Evolutionary conservation across 1,140 invertebrate species (phyloP).

Genomic region (Drosophila ironensis): DNA sequence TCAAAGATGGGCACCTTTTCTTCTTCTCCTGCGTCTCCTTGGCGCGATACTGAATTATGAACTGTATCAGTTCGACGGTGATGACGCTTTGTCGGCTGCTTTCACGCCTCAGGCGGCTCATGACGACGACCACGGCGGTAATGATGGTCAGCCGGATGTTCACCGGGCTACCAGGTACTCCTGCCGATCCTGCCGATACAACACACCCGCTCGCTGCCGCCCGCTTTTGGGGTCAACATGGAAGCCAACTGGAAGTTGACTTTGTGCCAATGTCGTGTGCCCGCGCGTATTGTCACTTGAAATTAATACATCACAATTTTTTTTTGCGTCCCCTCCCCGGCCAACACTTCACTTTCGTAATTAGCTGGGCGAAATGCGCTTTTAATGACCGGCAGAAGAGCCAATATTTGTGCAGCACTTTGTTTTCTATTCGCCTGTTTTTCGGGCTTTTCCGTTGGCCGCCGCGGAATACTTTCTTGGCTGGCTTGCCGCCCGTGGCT

Average conservation of each 20-base stretch:
- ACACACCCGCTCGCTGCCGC: conserved; percentile 16
- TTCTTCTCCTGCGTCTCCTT: conserved; percentile 80
- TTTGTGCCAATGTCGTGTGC: conserved; percentile 71
- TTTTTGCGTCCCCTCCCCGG: not conserved
- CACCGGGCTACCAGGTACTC: conserved; percentile 28
- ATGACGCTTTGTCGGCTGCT: conserved; percentile 79
- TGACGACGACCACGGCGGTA: conserved; percentile 62
- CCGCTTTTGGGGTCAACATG: conserved; percentile 41
- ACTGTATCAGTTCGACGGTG: conserved; percentile 80
- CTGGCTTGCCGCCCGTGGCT: conserved; percentile 14
- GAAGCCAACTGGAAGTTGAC: conserved; percentile 53
- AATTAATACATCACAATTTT: conserved; percentile 48
- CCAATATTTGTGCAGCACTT: conserved; percentile 68
- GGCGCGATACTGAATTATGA: conserved; percentile 81
- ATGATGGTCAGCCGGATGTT: conserved; percentile 57
- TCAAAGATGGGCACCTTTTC: conserved; percentile 69
- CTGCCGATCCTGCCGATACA: conserved; percentile 20
- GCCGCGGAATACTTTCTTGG: conserved; percentile 16
- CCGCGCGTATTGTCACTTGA: conserved; percentile 29
- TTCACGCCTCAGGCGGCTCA: conserved; percentile 80
- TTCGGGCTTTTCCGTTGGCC: not conserved
- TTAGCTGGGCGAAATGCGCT: conserved; percentile 68
- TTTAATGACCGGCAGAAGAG: conserved; percentile 66
- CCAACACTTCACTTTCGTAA: conserved; percentile 47
- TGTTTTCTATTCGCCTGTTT: conserved; percentile 2